phyloP scores from a whole-genome alignment of 2,113 vertebrate species.

The Martes martes region DNA sequence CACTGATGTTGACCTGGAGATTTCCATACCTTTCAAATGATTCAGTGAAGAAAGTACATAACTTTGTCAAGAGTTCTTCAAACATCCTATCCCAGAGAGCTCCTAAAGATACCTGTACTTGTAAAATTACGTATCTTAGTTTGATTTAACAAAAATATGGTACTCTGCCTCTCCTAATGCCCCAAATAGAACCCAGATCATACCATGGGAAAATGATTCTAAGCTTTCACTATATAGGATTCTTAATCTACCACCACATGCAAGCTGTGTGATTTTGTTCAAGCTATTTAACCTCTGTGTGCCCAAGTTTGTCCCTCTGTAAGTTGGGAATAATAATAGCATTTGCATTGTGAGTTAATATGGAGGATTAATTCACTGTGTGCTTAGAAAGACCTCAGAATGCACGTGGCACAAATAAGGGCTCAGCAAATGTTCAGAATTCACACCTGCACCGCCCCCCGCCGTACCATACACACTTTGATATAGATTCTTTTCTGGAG shows the following conservation, averaged over 20 bases:
- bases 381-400: not conserved
- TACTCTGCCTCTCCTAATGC: not conserved
- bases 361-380: not conserved
- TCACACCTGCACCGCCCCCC: not conserved
- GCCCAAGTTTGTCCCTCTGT: not conserved
- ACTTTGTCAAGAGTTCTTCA: not conserved
- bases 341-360: not conserved
- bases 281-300: not conserved
- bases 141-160: not conserved
- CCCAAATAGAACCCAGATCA: not conserved
- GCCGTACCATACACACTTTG: rapidly evolving
- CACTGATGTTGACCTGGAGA: not conserved
- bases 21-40: not conserved
- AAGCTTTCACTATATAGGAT: not conserved
- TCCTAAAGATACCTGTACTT: not conserved
- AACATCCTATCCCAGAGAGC: not conserved
- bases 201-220: not conserved
- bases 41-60: not conserved
- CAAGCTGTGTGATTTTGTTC: not conserved
- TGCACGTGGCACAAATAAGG: not conserved
- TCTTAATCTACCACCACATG: not conserved
- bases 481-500: not conserved
- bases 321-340: not conserved
- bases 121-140: not conserved
- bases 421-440: not conserved